Evolutionary conservation across 2,113 vertebrate genomes (phyloP).

Genomic region (Otis tarda): DNA sequence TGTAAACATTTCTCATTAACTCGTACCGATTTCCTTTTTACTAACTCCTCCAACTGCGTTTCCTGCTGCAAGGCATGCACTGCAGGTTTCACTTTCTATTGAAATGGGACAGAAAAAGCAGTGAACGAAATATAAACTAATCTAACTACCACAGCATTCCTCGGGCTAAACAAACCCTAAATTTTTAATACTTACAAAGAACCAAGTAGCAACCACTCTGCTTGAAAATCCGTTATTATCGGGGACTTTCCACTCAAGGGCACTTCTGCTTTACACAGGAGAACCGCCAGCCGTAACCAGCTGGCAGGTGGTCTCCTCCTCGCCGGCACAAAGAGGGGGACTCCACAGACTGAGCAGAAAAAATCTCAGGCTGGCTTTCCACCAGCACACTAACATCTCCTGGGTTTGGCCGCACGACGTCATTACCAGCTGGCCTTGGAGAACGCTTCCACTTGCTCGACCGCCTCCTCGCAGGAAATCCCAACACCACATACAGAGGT

Average conservation of each 20-base stretch:
- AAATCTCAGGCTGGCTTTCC: background rate
- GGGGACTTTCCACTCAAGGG: background rate
- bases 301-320: background rate
- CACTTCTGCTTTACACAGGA: background rate
- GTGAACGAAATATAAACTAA: background rate
- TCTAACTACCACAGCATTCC: background rate
- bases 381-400: background rate
- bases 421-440: background rate
- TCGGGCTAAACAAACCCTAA: background rate
- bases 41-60: background rate
- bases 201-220: background rate
- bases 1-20: background rate
- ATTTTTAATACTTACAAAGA: background rate
- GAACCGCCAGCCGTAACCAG: background rate
- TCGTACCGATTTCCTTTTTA: background rate
- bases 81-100: background rate
- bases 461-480: background rate
- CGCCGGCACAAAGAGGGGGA: background rate
- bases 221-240: background rate
- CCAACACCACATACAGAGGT: background rate
- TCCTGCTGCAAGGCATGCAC: background rate
- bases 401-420: accelerated
- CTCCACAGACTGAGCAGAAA: background rate
- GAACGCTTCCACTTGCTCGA: background rate
- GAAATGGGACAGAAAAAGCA: background rate